Percentiles rank a stretch among this genome's conserved stretches.
These are phyloP conservation scores for Corythornis cristatus DNA, from an alignment of 2,113 vertebrate genomes.

Conservation along the genomic window DNA sequence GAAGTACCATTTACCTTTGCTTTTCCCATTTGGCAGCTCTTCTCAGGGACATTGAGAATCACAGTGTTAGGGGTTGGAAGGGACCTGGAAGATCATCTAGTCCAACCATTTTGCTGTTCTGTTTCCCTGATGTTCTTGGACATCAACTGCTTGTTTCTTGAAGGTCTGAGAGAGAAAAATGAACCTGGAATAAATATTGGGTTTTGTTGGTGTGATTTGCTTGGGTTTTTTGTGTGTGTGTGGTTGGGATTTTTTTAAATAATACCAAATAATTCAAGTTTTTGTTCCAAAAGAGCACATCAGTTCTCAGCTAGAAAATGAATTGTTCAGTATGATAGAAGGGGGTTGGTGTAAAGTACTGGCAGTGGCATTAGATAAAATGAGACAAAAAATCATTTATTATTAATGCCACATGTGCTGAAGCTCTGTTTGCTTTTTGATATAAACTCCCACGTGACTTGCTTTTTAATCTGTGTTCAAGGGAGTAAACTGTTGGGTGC, in stretches of 20 bases:
- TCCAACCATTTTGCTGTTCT: neutral
- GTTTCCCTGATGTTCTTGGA: neutral
- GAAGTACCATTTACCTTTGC: neutral
- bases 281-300: neutral
- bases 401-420: rapidly evolving
- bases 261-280: neutral
- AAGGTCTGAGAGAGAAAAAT: neutral
- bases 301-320: neutral
- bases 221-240: too few species aligned
- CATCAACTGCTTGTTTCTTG: neutral
- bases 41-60: neutral
- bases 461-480: neutral
- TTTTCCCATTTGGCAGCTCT: neutral
- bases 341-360: neutral
- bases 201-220: too few species aligned
- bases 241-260: too few species aligned
- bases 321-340: neutral
- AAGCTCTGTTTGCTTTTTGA: neutral
- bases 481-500: neutral
- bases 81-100: too few species aligned
- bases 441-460: neutral
- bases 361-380: neutral
- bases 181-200: neutral
- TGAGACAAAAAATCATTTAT: neutral
- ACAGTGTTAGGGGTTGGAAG: too few species aligned